Evolutionary conservation across 2,113 vertebrate genomes (phyloP), one percentile per base, ranked within the genome.

Genomic region (Columbina picui): DNA sequence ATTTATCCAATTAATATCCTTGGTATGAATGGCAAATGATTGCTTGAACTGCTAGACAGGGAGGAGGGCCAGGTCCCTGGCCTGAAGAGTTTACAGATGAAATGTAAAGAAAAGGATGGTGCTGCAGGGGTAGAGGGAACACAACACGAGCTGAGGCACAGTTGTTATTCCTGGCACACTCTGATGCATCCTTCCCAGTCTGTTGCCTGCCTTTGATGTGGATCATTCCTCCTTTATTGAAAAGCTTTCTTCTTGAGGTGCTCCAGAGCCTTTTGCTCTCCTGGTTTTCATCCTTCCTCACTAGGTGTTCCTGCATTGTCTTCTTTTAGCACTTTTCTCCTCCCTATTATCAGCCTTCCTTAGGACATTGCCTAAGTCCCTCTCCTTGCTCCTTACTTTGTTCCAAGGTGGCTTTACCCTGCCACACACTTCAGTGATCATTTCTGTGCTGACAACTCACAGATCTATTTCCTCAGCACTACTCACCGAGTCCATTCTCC

Each of bases 161-260:
- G 93, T 96, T 95, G 79, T 93, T 93, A 90, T 94, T 95, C 83
- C 91, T 89, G 90, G 85, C 88, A 96, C 73, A 88, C 68, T 67
- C 89, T 52, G 76, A 93, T 94, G 38, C 64, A 64, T 88, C 67
- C 85, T 92, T 96, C 90, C 79, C 88, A 90, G 92, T 39, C 71
- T 92, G 85, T 86, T 88, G 79, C 93, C 71, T 89, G 90, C 57
- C 71, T 97, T 94, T 94, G 79, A 93, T 93, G 76, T 90, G 79
- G 78, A 52, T 94, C 79, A 86, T 89, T 86, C 61, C 52, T 95
- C 68, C 82, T 92, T 81, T 88, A 84, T 78, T 5, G 30, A 83
- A 95, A 79, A 87, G 50, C 84, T 88, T 73, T 81, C 78, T 80
- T 94, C 41, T 87, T 0, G 7, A 93, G 82, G 71, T 96, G 57